Evolutionary conservation across 2,113 vertebrate species (phyloP), one percentile per base, ranked within the genome.

Genomic region (Calidris pugnax): DNA sequence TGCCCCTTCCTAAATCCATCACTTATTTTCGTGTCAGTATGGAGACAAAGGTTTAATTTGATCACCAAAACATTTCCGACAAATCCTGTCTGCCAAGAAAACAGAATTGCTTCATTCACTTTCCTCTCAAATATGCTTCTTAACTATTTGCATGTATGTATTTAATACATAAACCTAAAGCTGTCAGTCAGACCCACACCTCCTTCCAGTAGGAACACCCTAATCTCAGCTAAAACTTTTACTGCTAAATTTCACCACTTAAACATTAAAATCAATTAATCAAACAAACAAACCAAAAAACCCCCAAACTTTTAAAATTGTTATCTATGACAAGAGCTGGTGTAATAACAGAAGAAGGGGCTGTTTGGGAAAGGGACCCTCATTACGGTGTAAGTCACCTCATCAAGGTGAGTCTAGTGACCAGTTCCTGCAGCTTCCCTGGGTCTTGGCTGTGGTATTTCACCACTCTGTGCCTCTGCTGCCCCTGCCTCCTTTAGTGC

Each of bases 111-210:
- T 93, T 89, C 56, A 28, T 87, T 95, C 69, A 73, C 41, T 79
- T 89, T 89, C 45, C 27, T 71, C 28, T 91, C 80, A 73, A 91
- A 64, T 79, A 66, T 66, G 26, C 48, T 74, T 76, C 81, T 93
- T 66, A 89, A 63, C 53, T 82, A 68, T 72, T 95, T 81, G 60
- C 45, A 53, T 84, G 17, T 27, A 41, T 32, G 50, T 89, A 32
- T 91, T 93, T 92, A 92, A 92, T 91, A 66, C 26, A 55, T 73
- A 75, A 93, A 87, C 30, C 76, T 79, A 75, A 91, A 90, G 17
- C 78, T 5, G 0, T 74, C 72, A 75, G 21, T 89, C 78, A 91
- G 59, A 83, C 30, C 50, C n/a, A 41, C 43, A 64, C 33, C 32
- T 89, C 30, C 60, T 91, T 95, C 56, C 78, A 86, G 43, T 20